Base-by-base conservation (phyloP, 2,888 invertebrate genomes). In the Sphaerophoria rueppellii region DNA sequence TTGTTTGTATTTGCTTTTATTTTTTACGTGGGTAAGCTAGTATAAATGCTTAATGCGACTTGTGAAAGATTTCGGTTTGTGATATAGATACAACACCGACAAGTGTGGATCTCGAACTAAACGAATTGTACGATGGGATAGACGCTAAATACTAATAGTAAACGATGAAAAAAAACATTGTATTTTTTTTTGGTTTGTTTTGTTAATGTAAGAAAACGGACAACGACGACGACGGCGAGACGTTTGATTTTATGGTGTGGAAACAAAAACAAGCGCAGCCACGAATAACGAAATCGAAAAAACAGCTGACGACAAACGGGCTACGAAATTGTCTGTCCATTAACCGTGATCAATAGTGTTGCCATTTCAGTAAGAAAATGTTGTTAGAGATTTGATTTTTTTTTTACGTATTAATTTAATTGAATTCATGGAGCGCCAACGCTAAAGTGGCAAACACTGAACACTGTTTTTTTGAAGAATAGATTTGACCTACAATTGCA, bases 101-200 rank as follows among this genome's bases (percentile, higher is more conserved):
- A 89, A 91, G 88, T 88, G 89, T 89, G 88, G 88, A 88, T 88
- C 86, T 87, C 88, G 88, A 87, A 91, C 89, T 91, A 89, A 91
- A 87, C 83, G 86, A 86, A 86, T 83, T 82, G 87, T 50, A 60
- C 14, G 81, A 63, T 61, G 54, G 37, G 43, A 32, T 70, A 54
- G 55, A 71, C 52, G 73, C 76, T 85, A 77, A 85, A 85, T 85
- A 82, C 54, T 58, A 77, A 76, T 81, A 82, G 60, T 67, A 52
- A 65, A 69, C 12, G 14, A 74, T 7, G 65, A 52, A 65, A 72
- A 81, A 73, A 24, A 24, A 24, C 24, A 2, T 24, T 24, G 52
- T n/a, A n/a, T 80, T 67, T 72, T 14, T 40, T 40, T 7, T 40
- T 40, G 9, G 9, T 43, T 43, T 43, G 9, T 43, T 43, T 43